A percentile compares a stretch with the other conserved stretches of the same genome.
Conservation (phyloP, 1,140 invertebrate genomes). For the Proales similis region DNA sequence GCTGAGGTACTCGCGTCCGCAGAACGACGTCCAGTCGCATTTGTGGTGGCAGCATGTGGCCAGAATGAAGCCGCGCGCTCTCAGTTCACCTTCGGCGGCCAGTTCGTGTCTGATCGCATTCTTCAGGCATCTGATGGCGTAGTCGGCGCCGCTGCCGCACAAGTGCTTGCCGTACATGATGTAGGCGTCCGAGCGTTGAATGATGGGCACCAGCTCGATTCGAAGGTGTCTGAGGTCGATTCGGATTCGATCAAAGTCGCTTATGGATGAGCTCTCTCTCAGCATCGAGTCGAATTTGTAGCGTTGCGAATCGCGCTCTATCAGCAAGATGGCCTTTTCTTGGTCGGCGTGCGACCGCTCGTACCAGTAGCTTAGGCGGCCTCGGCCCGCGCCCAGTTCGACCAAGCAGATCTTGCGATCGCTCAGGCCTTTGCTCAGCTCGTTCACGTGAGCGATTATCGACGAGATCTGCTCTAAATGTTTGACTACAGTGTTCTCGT, state of each 20-base stretch:
- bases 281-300: conserved; percentile 18
- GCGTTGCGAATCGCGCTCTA: conserved; percentile 24
- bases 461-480: conserved; percentile 35
- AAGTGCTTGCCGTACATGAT: conserved; percentile 26
- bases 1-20: conserved; percentile 6
- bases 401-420: conserved; percentile 7
- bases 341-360: conserved; percentile 3
- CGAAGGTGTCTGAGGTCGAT: conserved; percentile 21
- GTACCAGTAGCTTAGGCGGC: conserved; percentile 25
- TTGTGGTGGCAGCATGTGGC: conserved; percentile 35
- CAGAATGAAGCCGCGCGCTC: conserved; percentile 2
- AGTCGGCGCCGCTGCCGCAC: conserved; percentile 30
- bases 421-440: neutral
- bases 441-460: conserved; percentile 11
- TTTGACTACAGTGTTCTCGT: too few relatives aligned
- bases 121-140: conserved; percentile 17
- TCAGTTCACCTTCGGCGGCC: neutral
- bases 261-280: neutral
- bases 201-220: neutral
- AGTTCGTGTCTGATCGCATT: conserved; percentile 21
- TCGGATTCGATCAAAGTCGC: conserved; percentile 19
- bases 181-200: conserved; percentile 18
- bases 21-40: conserved; percentile 29
- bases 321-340: conserved; percentile 9
- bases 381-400: conserved; percentile 32